phyloP scores from a whole-genome alignment of 2,888 invertebrate genomes.

The Perithous albicinctus region DNA sequence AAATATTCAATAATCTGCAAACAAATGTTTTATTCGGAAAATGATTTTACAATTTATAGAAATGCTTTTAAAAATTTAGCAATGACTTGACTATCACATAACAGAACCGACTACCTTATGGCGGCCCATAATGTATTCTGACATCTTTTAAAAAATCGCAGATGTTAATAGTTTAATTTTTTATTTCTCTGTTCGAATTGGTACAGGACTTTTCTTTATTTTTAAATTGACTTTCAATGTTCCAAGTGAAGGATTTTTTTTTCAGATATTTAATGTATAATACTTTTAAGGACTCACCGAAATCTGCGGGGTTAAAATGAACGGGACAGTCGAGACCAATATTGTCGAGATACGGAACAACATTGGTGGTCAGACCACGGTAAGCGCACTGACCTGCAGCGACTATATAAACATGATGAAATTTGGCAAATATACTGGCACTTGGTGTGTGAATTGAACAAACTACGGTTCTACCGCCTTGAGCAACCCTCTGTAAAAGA shows the following conservation, averaged over 20 bases:
- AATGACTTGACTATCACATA: too few relatives aligned
- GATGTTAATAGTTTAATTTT: neutral
- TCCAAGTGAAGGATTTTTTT: too few relatives aligned
- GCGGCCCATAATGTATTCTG: too few relatives aligned
- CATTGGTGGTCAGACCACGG: constrained; percentile 91
- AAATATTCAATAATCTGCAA: too few relatives aligned
- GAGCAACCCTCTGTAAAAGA: constrained; percentile 92
- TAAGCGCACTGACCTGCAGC: constrained; percentile 96
- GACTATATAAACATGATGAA: constrained; percentile 96
- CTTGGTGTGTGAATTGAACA: constrained; percentile 99
- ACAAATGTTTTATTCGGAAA: too few relatives aligned
- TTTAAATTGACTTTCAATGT: too few relatives aligned
- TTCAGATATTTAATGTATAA: too few relatives aligned
- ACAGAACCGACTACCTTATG: too few relatives aligned
- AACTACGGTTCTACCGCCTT: constrained; percentile 94
- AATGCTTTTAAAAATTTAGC: too few relatives aligned
- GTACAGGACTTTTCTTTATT: too few relatives aligned
- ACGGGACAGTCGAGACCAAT: constrained; percentile 94
- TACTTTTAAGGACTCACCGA: constrained; percentile 90
- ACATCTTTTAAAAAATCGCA: too few relatives aligned
- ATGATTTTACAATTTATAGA: too few relatives aligned
- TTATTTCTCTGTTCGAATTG: neutral
- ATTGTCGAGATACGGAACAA: constrained; percentile 92
- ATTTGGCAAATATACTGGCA: constrained; percentile 95
- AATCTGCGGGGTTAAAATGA: constrained; percentile 98